Conservation (phyloP, 1,140 invertebrate genomes). For the Stratiolaelaps scimitus region DNA sequence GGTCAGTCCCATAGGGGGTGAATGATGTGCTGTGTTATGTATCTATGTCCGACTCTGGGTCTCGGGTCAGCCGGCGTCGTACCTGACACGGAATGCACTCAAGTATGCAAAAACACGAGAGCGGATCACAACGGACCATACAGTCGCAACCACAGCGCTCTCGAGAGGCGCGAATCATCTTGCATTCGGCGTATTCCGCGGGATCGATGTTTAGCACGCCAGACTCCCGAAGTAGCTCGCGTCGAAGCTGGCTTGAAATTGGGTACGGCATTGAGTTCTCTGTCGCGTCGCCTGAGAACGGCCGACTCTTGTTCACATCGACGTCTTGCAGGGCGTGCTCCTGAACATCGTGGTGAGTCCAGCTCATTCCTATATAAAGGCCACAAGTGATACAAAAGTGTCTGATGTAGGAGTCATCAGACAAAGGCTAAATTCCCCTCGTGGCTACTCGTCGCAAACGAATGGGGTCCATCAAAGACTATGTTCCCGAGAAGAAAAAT, state of each 20-base stretch:
- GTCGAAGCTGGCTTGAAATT: slow-evolving; percentile 74
- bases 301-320: too few relatives aligned
- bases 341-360: slow-evolving; percentile 61
- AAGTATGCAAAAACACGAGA: slow-evolving; percentile 81
- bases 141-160: slow-evolving; percentile 92
- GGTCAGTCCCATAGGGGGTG: too few relatives aligned
- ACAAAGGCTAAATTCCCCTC: too few relatives aligned
- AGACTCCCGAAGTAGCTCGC: slow-evolving; percentile 70
- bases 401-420: too few relatives aligned
- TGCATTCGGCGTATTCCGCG: slow-evolving; percentile 82
- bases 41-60: too few relatives aligned
- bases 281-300: too few relatives aligned
- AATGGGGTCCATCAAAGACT: too few relatives aligned
- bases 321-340: slow-evolving; percentile 58
- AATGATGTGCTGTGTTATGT: too few relatives aligned
- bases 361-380: slow-evolving; percentile 57
- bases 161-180: slow-evolving; percentile 45
- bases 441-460: too few relatives aligned
- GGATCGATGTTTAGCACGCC: slow-evolving; percentile 87
- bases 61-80: too few relatives aligned
- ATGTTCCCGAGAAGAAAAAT: too few relatives aligned
- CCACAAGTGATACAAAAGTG: too few relatives aligned
- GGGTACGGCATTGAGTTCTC: slow-evolving; percentile 48
- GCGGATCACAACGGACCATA: slow-evolving; percentile 82
- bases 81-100: slow-evolving; percentile 93